Percentiles rank a stretch among this genome's conserved stretches.
Conservation (phyloP, 1,140 invertebrate species). For the Drosophila mayri region DNA sequence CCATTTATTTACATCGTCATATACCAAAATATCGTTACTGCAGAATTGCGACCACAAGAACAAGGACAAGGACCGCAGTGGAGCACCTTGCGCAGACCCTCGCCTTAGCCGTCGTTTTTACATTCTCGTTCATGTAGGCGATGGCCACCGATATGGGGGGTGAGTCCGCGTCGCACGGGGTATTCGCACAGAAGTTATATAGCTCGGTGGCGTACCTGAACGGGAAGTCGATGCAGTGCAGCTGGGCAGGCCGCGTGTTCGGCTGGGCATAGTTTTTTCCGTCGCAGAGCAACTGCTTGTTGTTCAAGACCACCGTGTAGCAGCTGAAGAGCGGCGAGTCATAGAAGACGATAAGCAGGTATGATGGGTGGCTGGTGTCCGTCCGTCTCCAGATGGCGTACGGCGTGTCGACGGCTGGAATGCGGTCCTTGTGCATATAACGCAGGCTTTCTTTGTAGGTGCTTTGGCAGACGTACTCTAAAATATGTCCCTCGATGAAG, state of each 20-base stretch:
- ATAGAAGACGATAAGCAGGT: slow-evolving; percentile 61
- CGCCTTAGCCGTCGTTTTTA: neutral
- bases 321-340: slow-evolving; percentile 58
- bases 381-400: slow-evolving; percentile 62
- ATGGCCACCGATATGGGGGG: slow-evolving; percentile 33
- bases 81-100: neutral
- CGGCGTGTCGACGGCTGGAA: slow-evolving; percentile 45
- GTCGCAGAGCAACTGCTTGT: slow-evolving; percentile 56
- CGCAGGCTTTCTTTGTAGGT: slow-evolving; percentile 37
- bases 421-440: slow-evolving; percentile 59
- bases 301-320: slow-evolving; percentile 42
- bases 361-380: slow-evolving; percentile 35
- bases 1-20: slow-evolving; percentile 44
- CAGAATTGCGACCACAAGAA: slow-evolving; percentile 9
- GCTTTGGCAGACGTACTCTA: slow-evolving; percentile 63
- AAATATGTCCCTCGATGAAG: slow-evolving; percentile 59
- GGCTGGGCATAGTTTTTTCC: slow-evolving; percentile 41
- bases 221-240: slow-evolving; percentile 59
- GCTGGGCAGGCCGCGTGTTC: slow-evolving; percentile 1
- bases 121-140: slow-evolving; percentile 34
- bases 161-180: neutral
- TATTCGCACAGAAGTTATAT: slow-evolving; percentile 32
- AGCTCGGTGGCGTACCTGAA: slow-evolving; percentile 54
- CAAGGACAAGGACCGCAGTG: slow-evolving; percentile 5
- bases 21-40: slow-evolving; percentile 32